Percentiles rank a stretch among this genome's conserved stretches.
Evolutionary conservation across 2,888 invertebrate species (phyloP).

Genomic region (Pristionchus mayeri): DNA sequence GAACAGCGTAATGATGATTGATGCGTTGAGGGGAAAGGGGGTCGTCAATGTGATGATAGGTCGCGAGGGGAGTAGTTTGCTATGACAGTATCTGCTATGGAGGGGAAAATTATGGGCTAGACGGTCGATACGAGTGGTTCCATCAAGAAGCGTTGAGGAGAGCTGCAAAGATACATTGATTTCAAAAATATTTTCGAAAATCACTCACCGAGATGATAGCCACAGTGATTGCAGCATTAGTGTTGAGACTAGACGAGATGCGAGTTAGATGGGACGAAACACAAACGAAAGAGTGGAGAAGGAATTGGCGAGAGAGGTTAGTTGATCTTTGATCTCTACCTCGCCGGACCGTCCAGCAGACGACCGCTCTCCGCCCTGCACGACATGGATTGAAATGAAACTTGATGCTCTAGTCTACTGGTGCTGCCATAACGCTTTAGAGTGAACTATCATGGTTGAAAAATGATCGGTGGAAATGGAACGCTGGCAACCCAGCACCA

Average conservation of each 20-base stretch:
- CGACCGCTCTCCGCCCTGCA: slow-evolving; percentile 54
- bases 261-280: slow-evolving; percentile 28
- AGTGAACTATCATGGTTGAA: too few relatives aligned
- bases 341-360: slow-evolving; percentile 52
- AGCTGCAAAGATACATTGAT: slow-evolving; percentile 8
- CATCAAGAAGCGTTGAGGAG: slow-evolving; percentile 46
- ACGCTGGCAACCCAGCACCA: too few relatives aligned
- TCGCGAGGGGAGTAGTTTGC: neutral
- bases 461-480: too few relatives aligned
- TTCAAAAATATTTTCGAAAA: neutral
- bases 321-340: slow-evolving; percentile 46
- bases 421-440: slow-evolving; percentile 31
- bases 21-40: neutral
- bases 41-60: neutral
- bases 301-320: slow-evolving; percentile 4
- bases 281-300: slow-evolving; percentile 16
- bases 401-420: neutral
- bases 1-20: neutral
- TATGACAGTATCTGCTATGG: slow-evolving; percentile 13
- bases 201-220: slow-evolving; percentile 28
- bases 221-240: slow-evolving; percentile 24
- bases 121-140: slow-evolving; percentile 49
- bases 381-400: neutral
- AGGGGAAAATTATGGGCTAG: neutral
- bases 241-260: slow-evolving; percentile 40